Conservation (phyloP, 2,113 vertebrate species). For the Sakesphorus luctuosus region DNA sequence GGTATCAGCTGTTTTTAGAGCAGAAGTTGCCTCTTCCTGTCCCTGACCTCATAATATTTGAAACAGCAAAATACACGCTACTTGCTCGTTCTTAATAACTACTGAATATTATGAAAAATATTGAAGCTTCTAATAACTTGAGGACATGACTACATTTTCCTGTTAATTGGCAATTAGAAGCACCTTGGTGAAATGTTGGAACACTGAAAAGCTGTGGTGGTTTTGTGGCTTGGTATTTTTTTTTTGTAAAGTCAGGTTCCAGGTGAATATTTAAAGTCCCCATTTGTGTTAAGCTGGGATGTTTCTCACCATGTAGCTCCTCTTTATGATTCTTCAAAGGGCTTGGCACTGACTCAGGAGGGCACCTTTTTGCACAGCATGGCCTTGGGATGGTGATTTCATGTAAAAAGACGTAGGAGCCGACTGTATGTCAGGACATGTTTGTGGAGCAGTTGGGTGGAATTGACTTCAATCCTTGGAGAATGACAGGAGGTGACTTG, state of each 20-base stretch:
- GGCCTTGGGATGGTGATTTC: background rate
- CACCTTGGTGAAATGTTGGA: background rate
- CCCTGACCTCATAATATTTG: background rate
- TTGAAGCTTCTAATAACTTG: background rate
- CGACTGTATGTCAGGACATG: background rate
- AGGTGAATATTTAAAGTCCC: background rate
- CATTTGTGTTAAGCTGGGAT: background rate
- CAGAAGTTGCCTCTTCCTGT: background rate
- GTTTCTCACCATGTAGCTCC: background rate
- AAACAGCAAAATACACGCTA: background rate
- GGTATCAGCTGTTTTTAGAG: background rate
- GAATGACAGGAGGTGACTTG: background rate
- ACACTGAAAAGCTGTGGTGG: background rate
- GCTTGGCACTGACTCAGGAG: background rate
- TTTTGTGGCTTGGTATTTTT: background rate
- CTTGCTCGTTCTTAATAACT: background rate
- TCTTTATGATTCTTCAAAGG: background rate
- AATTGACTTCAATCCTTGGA: background rate
- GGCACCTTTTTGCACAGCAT: background rate
- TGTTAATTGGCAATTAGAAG: background rate
- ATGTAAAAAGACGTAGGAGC: background rate
- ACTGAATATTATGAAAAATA: background rate
- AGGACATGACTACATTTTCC: background rate
- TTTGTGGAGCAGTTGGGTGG: background rate
- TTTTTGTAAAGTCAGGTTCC: background rate